Percentiles rank a stretch among this genome's conserved stretches.
These are phyloP conservation scores for Cynaeus angustus DNA, from an alignment of 2,888 invertebrate species.

Conservation along the genomic window DNA sequence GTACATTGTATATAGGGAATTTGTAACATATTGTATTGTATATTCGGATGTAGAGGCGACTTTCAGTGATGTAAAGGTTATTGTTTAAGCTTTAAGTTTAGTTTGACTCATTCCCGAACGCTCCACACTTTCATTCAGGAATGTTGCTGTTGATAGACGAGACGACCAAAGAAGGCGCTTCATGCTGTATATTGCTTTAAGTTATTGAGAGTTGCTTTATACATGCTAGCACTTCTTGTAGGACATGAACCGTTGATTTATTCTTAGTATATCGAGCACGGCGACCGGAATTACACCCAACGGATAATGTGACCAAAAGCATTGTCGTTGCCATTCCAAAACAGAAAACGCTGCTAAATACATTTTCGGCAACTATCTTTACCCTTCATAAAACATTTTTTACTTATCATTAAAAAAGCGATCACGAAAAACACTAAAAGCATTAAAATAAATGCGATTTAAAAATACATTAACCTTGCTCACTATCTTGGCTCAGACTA, in stretches of 20 bases:
- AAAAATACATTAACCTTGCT: too few species aligned
- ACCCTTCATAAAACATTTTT: too few species aligned
- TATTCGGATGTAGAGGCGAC: conserved; percentile 21
- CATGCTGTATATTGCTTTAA: conserved; percentile 71
- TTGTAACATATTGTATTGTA: conserved; percentile 37
- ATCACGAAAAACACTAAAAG: too few species aligned
- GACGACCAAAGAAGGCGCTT: conserved; percentile 69
- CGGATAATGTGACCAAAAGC: not conserved
- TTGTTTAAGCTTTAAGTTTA: conserved; percentile 32
- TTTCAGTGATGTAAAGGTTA: conserved; percentile 34
- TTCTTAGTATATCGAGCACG: not conserved
- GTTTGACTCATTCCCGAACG: conserved; percentile 30
- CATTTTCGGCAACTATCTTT: too few species aligned
- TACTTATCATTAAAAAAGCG: too few species aligned
- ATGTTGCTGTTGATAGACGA: conserved; percentile 18
- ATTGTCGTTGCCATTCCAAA: not conserved
- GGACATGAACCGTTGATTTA: conserved; percentile 6
- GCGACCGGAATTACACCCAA: not conserved
- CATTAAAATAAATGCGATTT: too few species aligned
- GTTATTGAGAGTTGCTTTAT: conserved; percentile 65
- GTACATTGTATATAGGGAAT: conserved; percentile 40
- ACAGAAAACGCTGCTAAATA: too few species aligned
- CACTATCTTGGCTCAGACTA: too few species aligned
- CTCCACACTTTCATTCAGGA: not conserved
- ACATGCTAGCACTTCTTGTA: conserved; percentile 56